Evolutionary conservation across 2,888 invertebrate genomes (phyloP).

Genomic region (Camponotus fellah): DNA sequence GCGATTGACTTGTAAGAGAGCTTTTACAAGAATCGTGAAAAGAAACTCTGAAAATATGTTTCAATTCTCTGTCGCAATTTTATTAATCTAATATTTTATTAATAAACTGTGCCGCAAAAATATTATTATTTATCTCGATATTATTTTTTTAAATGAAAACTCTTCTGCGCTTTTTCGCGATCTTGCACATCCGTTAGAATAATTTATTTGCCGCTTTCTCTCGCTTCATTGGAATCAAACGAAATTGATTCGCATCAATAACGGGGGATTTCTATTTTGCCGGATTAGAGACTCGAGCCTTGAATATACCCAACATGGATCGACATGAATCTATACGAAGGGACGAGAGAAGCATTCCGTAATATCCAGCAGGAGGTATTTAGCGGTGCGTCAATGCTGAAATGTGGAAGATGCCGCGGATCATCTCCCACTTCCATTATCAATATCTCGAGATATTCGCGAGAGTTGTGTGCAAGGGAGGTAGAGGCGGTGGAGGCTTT

Average conservation of each 20-base stretch:
- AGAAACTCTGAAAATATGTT: not conserved
- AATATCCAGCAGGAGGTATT: slow-evolving; percentile 34
- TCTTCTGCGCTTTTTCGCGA: not conserved
- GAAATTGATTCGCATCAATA: not conserved
- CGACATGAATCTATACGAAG: not conserved
- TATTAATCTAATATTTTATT: slow-evolving; percentile 3
- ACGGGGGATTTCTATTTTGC: slow-evolving; percentile 7
- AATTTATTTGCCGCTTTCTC: not conserved
- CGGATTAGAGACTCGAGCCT: not conserved
- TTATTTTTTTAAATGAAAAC: not conserved
- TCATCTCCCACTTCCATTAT: slow-evolving; percentile 41
- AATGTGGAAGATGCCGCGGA: slow-evolving; percentile 39
- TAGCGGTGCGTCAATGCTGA: slow-evolving; percentile 38
- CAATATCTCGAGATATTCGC: slow-evolving; percentile 53
- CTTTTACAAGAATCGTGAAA: not conserved
- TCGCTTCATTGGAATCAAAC: not conserved
- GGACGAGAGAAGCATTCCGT: slow-evolving; percentile 6
- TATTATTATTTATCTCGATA: not conserved
- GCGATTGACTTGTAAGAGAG: not conserved
- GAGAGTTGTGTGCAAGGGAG: not conserved
- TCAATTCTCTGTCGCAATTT: not conserved
- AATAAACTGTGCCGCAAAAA: not conserved
- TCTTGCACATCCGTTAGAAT: not conserved
- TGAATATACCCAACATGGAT: not conserved
- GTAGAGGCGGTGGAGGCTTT: slow-evolving; percentile 26